These are phyloP conservation scores for Thymelicus lineola DNA, from an alignment of 2,888 invertebrate species.

Conservation along the genomic window DNA sequence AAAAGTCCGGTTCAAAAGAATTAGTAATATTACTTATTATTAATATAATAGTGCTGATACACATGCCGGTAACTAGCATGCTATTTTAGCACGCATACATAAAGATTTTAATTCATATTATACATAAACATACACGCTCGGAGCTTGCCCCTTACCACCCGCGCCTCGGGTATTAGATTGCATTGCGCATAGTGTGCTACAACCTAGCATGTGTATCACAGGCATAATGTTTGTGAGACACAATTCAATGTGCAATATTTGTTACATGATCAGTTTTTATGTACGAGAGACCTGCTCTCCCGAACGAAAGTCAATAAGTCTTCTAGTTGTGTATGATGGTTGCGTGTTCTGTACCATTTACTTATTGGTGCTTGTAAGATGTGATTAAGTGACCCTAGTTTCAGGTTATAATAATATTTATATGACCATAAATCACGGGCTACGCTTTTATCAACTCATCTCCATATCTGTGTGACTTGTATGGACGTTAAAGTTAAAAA, in stretches of 20 bases:
- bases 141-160: no score
- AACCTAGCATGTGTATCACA: no score
- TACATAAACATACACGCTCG: no score
- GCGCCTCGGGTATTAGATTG: no score
- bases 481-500: background rate
- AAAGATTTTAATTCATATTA: no score
- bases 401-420: conserved; percentile 18
- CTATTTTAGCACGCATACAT: no score
- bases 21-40: no score
- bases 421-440: conserved; percentile 16
- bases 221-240: background rate
- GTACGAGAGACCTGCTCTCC: conserved; percentile 47
- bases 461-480: background rate
- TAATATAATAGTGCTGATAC: no score
- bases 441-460: background rate
- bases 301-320: conserved; percentile 50
- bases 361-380: conserved; percentile 70
- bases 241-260: conserved; percentile 24
- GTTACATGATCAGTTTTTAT: conserved; percentile 33
- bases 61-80: no score
- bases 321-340: conserved; percentile 58
- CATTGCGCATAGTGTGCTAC: no score
- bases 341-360: conserved; percentile 54
- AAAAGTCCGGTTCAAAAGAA: no score
- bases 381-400: conserved; percentile 74